These are phyloP conservation scores for Mormyrops boulengeri DNA, from an alignment of 2,797 vertebrate genomes.

Conservation along the genomic window DNA sequence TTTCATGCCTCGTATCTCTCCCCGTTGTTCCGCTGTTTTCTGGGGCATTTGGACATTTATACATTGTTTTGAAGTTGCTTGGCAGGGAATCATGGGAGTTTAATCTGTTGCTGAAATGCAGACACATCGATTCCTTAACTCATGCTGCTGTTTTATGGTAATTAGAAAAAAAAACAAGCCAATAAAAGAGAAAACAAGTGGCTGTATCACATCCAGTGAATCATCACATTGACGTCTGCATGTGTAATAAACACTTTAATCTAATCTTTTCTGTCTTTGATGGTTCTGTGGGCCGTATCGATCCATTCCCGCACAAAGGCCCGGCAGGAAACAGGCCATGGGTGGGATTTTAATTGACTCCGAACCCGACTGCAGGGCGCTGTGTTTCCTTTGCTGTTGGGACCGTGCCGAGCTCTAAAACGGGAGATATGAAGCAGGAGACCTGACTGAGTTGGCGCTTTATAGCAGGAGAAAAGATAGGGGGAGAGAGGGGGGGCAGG, in stretches of 20 bases:
- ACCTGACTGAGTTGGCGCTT: not conserved
- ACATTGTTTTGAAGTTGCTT: not conserved
- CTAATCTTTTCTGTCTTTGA: slow-evolving; percentile 2
- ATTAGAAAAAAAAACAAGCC: not conserved
- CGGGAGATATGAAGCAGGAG: not conserved
- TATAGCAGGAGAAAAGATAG: not conserved
- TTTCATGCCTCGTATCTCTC: not conserved
- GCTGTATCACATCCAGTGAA: not conserved
- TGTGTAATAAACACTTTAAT: slow-evolving; percentile 6
- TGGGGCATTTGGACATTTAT: not conserved
- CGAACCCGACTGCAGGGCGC: not conserved
- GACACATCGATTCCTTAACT: not conserved
- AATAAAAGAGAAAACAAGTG: not conserved
- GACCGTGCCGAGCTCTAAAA: not conserved
- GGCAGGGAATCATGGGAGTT: not conserved
- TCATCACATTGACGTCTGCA: not conserved
- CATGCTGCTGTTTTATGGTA: not conserved
- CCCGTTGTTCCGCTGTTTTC: not conserved
- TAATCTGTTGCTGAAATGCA: not conserved
- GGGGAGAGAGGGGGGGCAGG: not conserved
- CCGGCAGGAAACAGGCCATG: not conserved
- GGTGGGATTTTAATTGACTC: slow-evolving; percentile 7
- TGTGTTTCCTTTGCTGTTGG: not conserved
- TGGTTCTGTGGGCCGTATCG: not conserved
- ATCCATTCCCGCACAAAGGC: not conserved